Percentiles rank a stretch among this genome's conserved stretches.
phyloP scores from a whole-genome alignment of 2,888 invertebrate genomes.

The Julus scanicus region DNA sequence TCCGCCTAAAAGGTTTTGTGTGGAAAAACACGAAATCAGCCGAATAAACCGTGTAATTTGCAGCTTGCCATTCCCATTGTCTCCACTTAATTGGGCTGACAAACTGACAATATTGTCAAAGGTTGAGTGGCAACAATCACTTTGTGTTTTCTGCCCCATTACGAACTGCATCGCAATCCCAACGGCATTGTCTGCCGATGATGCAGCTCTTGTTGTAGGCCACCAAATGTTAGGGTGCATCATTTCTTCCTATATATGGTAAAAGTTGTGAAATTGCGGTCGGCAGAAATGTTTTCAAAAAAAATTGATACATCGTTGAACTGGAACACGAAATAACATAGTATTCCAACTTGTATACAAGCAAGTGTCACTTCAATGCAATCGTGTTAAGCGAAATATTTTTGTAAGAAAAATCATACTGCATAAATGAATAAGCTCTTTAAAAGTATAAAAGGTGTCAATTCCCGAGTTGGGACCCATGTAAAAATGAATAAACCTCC shows the following conservation, averaged over 20 bases:
- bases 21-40: conserved; percentile 30
- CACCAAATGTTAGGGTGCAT: neutral
- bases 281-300: neutral
- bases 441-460: too few species aligned
- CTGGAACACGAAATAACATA: neutral
- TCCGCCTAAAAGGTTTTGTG: conserved; percentile 29
- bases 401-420: too few species aligned
- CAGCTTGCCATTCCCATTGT: conserved; percentile 44
- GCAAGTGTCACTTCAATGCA: neutral
- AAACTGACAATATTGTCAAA: conserved; percentile 40
- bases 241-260: neutral
- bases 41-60: conserved; percentile 37
- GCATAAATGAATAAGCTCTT: too few species aligned
- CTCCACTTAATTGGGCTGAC: conserved; percentile 52
- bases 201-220: neutral
- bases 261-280: neutral
- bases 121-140: conserved; percentile 46
- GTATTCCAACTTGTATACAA: neutral
- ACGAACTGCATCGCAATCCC: conserved; percentile 34
- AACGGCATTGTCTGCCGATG: neutral
- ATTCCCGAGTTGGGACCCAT: too few species aligned
- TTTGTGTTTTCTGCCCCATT: conserved; percentile 44
- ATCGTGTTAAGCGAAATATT: neutral
- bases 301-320: neutral
- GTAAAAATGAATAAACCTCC: too few species aligned